Evolutionary conservation across 1,140 invertebrate species (phyloP).

Genomic region (Schlechtendalia chinensis): DNA sequence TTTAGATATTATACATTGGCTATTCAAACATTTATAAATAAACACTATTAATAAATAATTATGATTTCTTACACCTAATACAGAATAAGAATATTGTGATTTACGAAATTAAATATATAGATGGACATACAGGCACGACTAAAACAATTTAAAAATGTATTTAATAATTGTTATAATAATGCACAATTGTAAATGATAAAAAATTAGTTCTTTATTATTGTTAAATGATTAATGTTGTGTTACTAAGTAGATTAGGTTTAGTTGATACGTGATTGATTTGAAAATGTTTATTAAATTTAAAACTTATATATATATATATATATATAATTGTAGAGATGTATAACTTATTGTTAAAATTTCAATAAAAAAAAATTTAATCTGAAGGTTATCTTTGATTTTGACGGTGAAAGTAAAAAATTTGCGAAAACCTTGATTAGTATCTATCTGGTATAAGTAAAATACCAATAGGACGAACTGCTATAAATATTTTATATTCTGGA

Average conservation of each 20-base stretch:
- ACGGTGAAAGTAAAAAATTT: slow-evolving; percentile 3
- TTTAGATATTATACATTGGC: not conserved
- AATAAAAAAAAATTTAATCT: too few species aligned
- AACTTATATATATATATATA: too few species aligned
- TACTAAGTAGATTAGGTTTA: not conserved
- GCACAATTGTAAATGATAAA: not conserved
- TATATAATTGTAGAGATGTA: too few species aligned
- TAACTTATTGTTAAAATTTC: too few species aligned
- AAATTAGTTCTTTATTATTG: not conserved
- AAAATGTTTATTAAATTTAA: not conserved
- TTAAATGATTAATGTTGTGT: not conserved
- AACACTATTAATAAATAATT: too few species aligned
- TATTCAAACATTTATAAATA: not conserved
- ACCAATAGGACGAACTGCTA: not conserved
- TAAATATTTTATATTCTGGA: not conserved
- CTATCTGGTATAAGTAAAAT: not conserved
- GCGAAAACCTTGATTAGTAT: not conserved
- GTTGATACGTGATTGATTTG: not conserved
- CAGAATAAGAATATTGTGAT: too few species aligned
- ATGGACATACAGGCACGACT: too few species aligned
- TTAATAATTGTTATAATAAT: not conserved
- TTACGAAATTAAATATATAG: too few species aligned
- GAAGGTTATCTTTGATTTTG: slow-evolving; percentile 3
- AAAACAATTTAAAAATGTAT: too few species aligned
- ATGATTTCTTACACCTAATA: not conserved